phyloP scores from a whole-genome alignment of 1,140 invertebrate genomes.

The Leptinotarsa texana region DNA sequence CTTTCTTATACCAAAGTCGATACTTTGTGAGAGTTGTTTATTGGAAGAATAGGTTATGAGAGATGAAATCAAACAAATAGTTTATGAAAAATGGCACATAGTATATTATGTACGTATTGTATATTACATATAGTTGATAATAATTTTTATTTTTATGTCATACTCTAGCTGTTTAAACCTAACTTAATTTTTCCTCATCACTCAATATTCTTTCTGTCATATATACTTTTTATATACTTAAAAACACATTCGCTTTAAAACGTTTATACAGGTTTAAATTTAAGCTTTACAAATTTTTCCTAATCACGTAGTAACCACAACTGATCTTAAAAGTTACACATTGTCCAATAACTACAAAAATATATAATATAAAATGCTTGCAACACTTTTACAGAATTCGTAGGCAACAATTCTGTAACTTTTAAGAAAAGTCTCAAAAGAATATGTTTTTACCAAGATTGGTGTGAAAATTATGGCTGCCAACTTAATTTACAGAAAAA shows the following conservation, averaged over 20 bases:
- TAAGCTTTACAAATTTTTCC: slow-evolving; percentile 51
- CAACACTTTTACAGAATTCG: slow-evolving; percentile 47
- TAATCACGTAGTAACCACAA: slow-evolving; percentile 39
- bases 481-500: slow-evolving; percentile 27
- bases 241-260: slow-evolving; percentile 55
- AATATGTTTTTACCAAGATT: slow-evolving; percentile 41
- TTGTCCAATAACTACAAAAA: slow-evolving; percentile 49
- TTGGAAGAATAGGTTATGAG: too few relatives aligned
- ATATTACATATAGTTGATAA: slow-evolving; percentile 58
- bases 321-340: slow-evolving; percentile 38
- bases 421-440: slow-evolving; percentile 35
- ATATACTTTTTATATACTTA: slow-evolving; percentile 55
- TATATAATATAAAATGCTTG: slow-evolving; percentile 50
- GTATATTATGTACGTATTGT: slow-evolving; percentile 58
- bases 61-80: slow-evolving; percentile 34
- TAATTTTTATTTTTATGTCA: slow-evolving; percentile 52
- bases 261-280: slow-evolving; percentile 51
- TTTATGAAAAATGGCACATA: slow-evolving; percentile 57
- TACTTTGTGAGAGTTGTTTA: too few relatives aligned
- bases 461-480: slow-evolving; percentile 32
- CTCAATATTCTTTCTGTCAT: slow-evolving; percentile 55
- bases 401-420: slow-evolving; percentile 40
- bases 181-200: slow-evolving; percentile 54
- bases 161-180: slow-evolving; percentile 55
- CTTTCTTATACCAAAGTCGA: too few relatives aligned